Conservation (phyloP, 2,888 invertebrate species). For the Caenorhabditis becei region DNA sequence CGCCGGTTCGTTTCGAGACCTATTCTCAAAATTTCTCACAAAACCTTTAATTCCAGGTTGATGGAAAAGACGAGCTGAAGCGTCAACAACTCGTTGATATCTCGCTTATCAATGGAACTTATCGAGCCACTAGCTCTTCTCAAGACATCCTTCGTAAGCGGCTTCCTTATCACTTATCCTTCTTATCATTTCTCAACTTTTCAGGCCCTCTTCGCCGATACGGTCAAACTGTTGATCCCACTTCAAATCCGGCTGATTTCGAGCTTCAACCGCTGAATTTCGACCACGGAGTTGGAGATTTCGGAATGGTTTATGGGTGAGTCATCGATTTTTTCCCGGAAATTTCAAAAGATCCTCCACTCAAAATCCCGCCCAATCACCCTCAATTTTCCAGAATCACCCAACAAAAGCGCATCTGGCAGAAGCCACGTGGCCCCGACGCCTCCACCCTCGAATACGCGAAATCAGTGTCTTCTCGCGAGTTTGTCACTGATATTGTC, state of each 20-base stretch:
- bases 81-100: conserved; percentile 63
- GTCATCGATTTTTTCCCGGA: not conserved
- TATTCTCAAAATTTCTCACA: not conserved
- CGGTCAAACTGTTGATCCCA: conserved; percentile 48
- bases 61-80: conserved; percentile 62
- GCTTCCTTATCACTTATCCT: not conserved
- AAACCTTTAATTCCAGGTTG: conserved; percentile 29
- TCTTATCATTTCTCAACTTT: not conserved
- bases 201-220: conserved; percentile 24
- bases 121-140: conserved; percentile 45
- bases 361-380: too few species aligned
- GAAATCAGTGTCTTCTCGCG: conserved; percentile 56
- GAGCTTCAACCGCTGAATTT: conserved; percentile 9
- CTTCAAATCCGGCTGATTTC: conserved; percentile 37
- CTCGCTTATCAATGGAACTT: conserved; percentile 60
- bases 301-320: conserved; percentile 32
- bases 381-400: conserved; percentile 43
- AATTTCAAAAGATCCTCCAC: not conserved
- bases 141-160: conserved; percentile 17
- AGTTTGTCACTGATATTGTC: conserved; percentile 55
- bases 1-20: conserved; percentile 35
- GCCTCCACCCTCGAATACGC: conserved; percentile 43
- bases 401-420: conserved; percentile 53
- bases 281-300: conserved; percentile 21
- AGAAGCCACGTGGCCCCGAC: conserved; percentile 55